Base-by-base conservation (phyloP, 2,113 vertebrate genomes). In the Grammomys dolichurus region DNA sequence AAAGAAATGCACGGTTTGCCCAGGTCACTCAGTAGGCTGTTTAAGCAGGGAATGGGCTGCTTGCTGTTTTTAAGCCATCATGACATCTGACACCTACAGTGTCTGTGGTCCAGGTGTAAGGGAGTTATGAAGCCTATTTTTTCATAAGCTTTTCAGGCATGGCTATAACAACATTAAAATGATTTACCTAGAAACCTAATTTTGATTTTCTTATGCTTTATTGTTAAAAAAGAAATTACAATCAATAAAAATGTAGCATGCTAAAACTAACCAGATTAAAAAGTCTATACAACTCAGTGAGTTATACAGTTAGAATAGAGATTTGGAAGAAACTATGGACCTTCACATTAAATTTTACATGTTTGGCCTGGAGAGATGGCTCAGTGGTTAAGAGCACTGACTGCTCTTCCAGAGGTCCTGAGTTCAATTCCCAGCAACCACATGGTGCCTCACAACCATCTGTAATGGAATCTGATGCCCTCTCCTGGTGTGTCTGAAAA, bases 21-120 rank as follows among this genome's bases (percentile, higher is more conserved):
- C 82, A 48, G 93, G 46, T 63, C 31, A 72, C 11, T 75, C 46
- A 43, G 1, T 56, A 43, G 51, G n/a, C 31, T 95, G 36, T 87
- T 94, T 89, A 36, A 84, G 2, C 86, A 63, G 77, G 65, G 56
- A 93, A 31, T 89, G 7, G 7, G 12, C 56, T 90, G 5, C 24
- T 46, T 95, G 33, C 16, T 85, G 54, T 60, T 54, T 81, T 72
- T 36, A 48, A 90, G 84, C 26, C 89, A 73, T 69, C 86, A 10
- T 63, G 91, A 84, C 75, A 7, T 90, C 51, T 91, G 43, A 94
- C n/a, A 89, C 84, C 76, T 92, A 12, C 33, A 82, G 90, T 58
- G 3, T 70, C 10, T 92, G 33, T 40, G 90, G 81, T 86, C 81
- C 2, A 63, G 26, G 73, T 94, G 31, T 87, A 46, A 20, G 92